These are phyloP conservation scores for Prunella himalayana DNA, from an alignment of 2,113 vertebrate species.

Conservation along the genomic window DNA sequence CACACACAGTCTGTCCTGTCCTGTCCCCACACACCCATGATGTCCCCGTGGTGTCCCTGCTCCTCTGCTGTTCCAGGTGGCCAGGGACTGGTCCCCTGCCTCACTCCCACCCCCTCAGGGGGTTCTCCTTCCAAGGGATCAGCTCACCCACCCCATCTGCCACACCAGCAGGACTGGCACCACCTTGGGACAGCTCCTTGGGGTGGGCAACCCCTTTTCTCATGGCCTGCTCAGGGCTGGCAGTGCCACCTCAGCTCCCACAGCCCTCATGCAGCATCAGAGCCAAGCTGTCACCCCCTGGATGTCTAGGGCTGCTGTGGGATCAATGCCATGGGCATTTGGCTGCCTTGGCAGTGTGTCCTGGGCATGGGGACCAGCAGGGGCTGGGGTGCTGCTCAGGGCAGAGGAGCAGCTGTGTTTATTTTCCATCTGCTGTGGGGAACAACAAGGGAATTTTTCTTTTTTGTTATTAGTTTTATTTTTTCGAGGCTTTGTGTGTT, in stretches of 20 bases:
- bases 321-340: fast-evolving
- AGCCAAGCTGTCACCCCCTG: fast-evolving
- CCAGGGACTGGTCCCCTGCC: fast-evolving
- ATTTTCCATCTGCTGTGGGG: slow-evolving; percentile 14
- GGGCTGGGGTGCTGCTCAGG: fast-evolving
- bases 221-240: fast-evolving
- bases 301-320: neutral
- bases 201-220: neutral
- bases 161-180: fast-evolving
- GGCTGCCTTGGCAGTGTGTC: neutral
- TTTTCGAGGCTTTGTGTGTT: neutral
- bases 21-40: too few relatives aligned
- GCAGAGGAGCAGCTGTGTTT: slow-evolving; percentile 43
- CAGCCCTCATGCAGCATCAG: neutral
- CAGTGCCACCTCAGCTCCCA: neutral
- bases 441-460: neutral
- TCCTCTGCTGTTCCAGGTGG: neutral
- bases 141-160: neutral
- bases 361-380: neutral
- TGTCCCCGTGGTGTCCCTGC: fast-evolving
- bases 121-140: neutral
- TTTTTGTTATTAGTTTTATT: neutral
- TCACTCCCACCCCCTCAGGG: fast-evolving
- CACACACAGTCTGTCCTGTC: too few relatives aligned
- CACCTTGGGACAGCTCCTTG: neutral